phyloP scores from a whole-genome alignment of 2,888 invertebrate species.

The Cerceris rybyensis region DNA sequence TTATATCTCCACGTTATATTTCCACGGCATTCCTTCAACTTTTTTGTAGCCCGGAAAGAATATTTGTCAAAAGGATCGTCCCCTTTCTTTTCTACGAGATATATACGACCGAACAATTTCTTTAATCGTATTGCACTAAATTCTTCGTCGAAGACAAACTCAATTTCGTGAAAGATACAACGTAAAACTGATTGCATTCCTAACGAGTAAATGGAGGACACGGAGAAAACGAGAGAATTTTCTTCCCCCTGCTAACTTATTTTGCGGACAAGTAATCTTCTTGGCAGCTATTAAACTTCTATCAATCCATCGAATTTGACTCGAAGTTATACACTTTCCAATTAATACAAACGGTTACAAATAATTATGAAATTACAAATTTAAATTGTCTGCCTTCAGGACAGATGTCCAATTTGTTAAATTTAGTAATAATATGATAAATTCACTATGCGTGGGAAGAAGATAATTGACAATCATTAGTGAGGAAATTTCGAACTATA shows the following conservation, averaged over 20 bases:
- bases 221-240: not conserved
- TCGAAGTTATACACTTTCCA: too few relatives aligned
- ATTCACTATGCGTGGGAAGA: too few relatives aligned
- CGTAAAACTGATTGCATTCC: conserved; percentile 35
- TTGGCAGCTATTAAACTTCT: not conserved
- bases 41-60: too few relatives aligned
- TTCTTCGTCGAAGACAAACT: conserved; percentile 7
- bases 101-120: not conserved
- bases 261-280: not conserved
- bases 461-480: too few relatives aligned
- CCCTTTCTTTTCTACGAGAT: not conserved
- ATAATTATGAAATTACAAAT: too few relatives aligned
- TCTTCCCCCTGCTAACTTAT: not conserved
- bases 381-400: too few relatives aligned
- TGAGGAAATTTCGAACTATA: too few relatives aligned
- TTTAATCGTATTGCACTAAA: conserved; percentile 32
- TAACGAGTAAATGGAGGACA: not conserved
- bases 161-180: conserved; percentile 1
- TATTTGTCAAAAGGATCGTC: not conserved
- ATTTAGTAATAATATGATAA: too few relatives aligned
- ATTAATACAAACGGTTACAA: too few relatives aligned
- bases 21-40: too few relatives aligned
- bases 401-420: too few relatives aligned
- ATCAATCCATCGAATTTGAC: not conserved
- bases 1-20: too few relatives aligned